Percentiles rank a stretch among this genome's conserved stretches.
Evolutionary conservation across 2,888 invertebrate species (phyloP).

Genomic region (Patella depressa): DNA sequence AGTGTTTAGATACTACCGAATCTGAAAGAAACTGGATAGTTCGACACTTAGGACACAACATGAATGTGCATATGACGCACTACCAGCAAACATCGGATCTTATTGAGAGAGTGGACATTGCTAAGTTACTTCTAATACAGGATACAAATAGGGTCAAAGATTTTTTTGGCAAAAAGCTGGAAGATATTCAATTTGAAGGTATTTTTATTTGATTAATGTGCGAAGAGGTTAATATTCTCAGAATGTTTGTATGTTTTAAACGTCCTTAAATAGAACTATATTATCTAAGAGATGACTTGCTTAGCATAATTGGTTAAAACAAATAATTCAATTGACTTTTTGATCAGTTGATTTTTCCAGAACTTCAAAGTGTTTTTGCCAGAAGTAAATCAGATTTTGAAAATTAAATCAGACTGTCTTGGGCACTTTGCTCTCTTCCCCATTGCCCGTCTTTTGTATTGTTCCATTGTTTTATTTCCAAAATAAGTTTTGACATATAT

Average conservation of each 20-base stretch:
- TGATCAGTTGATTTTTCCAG: too few relatives aligned
- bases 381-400: too few relatives aligned
- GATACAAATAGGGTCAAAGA: conserved; percentile 11
- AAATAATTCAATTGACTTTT: too few relatives aligned
- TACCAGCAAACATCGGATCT: conserved; percentile 16
- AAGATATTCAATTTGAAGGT: conserved; percentile 25
- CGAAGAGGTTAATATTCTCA: too few relatives aligned
- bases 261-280: background rate
- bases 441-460: too few relatives aligned
- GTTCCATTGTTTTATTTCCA: too few relatives aligned
- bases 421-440: too few relatives aligned
- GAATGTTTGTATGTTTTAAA: too few relatives aligned
- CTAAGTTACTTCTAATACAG: conserved; percentile 13
- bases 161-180: conserved; percentile 18
- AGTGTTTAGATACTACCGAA: conserved; percentile 30
- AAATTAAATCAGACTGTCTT: too few relatives aligned
- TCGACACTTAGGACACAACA: conserved; percentile 28
- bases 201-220: background rate
- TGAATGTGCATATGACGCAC: conserved; percentile 15
- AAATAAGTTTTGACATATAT: too few relatives aligned
- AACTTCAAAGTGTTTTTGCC: too few relatives aligned
- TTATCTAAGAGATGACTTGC: background rate
- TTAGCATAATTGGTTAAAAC: too few relatives aligned
- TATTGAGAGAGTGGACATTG: conserved; percentile 17
- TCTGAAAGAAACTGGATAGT: conserved; percentile 30